These are phyloP conservation scores for Crioceris asparagi DNA, from an alignment of 2,888 invertebrate genomes.

Conservation along the genomic window DNA sequence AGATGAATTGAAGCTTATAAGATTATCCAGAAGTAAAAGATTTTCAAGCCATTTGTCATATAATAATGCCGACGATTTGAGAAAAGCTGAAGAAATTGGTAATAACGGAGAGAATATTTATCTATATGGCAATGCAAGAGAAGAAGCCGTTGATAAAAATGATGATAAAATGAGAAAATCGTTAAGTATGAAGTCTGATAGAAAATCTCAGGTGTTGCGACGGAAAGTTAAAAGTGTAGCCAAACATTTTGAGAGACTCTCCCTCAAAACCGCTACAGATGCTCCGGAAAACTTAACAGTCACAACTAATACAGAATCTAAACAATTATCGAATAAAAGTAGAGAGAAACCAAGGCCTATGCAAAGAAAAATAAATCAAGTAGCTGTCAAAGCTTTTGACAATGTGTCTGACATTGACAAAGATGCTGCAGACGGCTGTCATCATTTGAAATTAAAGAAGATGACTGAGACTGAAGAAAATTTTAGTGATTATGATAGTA, in stretches of 20 bases:
- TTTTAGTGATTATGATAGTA: conserved; percentile 16
- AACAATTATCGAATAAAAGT: conserved; percentile 18
- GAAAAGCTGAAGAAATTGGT: too few relatives aligned
- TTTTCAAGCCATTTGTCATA: too few relatives aligned
- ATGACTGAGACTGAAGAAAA: conserved; percentile 19
- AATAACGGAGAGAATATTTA: too few relatives aligned
- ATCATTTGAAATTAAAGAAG: conserved; percentile 11
- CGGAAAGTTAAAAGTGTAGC: conserved; percentile 15
- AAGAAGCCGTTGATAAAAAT: too few relatives aligned
- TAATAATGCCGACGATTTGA: too few relatives aligned
- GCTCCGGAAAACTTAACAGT: conserved; percentile 11
- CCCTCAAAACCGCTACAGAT: too few relatives aligned
- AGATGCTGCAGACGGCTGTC: conserved; percentile 6
- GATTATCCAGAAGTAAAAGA: too few relatives aligned
- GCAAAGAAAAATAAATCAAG: conserved; percentile 11
- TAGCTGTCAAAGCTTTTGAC: conserved; percentile 10
- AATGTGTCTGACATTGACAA: conserved; percentile 6
- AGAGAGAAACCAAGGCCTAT: conserved; percentile 11
- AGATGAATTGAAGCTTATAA: too few relatives aligned
- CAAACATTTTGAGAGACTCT: conserved; percentile 14
- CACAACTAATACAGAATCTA: conserved; percentile 12
- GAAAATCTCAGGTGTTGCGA: too few relatives aligned
- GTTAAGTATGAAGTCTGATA: too few relatives aligned
- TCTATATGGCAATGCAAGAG: too few relatives aligned
- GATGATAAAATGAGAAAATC: too few relatives aligned